Evolutionary conservation across 2,113 vertebrate genomes (phyloP).

Genomic region (Dendrocopos noguchii): DNA sequence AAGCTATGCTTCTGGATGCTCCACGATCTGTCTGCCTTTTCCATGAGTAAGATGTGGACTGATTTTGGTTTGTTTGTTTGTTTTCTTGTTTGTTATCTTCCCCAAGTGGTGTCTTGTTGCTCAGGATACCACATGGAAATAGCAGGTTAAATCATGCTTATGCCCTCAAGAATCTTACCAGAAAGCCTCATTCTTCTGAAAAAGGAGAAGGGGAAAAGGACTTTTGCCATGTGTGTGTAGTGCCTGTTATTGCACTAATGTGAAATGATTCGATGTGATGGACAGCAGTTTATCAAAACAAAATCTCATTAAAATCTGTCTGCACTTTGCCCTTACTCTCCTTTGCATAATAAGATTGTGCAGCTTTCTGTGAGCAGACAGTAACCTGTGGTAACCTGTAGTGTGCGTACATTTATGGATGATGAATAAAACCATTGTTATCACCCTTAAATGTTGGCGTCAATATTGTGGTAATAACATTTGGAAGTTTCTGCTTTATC

Average conservation of each 20-base stretch:
- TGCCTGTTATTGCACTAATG: slow-evolving; percentile 54
- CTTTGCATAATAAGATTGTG: slow-evolving; percentile 54
- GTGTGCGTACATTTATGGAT: slow-evolving; percentile 35
- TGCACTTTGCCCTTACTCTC: slow-evolving; percentile 61
- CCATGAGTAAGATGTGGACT: neutral
- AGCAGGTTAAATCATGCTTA: neutral
- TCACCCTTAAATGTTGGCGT: slow-evolving; percentile 62
- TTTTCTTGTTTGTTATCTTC: neutral
- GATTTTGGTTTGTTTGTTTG: neutral
- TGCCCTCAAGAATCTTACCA: neutral
- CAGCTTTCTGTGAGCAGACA: slow-evolving; percentile 50
- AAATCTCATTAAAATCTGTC: slow-evolving; percentile 77
- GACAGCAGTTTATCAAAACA: slow-evolving; percentile 79
- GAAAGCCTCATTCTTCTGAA: slow-evolving; percentile 2
- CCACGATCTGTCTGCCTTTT: neutral
- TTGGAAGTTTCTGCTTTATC: slow-evolving; percentile 75
- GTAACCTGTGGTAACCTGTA: slow-evolving; percentile 70
- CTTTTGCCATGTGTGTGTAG: slow-evolving; percentile 44
- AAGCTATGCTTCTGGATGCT: neutral
- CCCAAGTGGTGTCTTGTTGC: neutral
- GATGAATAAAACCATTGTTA: slow-evolving; percentile 77
- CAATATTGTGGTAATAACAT: slow-evolving; percentile 62
- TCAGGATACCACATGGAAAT: neutral
- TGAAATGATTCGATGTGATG: slow-evolving; percentile 73
- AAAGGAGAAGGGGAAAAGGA: neutral